Conservation (phyloP, 2,113 vertebrate species). For the Hypomesus transpacificus region DNA sequence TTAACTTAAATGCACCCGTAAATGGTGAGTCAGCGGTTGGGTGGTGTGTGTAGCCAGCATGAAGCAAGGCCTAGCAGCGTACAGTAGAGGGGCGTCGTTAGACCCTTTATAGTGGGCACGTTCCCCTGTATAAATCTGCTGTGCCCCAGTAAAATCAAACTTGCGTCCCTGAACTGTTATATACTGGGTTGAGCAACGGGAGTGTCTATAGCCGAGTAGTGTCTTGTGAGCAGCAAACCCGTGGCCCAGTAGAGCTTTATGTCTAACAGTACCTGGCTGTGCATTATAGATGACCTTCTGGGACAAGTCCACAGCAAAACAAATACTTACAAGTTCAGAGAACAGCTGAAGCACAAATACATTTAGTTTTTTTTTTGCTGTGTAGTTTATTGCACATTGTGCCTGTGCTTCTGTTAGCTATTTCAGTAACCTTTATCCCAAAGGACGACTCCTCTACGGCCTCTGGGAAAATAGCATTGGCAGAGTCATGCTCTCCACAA, state of each 20-base stretch:
- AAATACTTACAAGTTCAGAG: neutral
- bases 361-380: neutral
- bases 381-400: neutral
- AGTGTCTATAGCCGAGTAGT: too few species aligned
- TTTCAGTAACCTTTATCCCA: conserved; percentile 30
- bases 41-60: too few species aligned
- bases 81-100: too few species aligned
- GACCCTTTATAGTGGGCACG: too few species aligned
- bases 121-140: too few species aligned
- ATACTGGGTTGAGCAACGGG: too few species aligned
- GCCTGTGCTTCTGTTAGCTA: neutral
- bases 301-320: neutral
- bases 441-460: conserved; percentile 22
- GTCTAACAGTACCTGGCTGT: neutral
- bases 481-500: too few species aligned
- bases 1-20: neutral
- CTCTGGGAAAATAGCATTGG: neutral
- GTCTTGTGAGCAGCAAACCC: too few species aligned
- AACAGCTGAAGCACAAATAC: neutral
- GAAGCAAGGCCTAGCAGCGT: too few species aligned
- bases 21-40: conserved; percentile 49
- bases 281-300: conserved; percentile 4
- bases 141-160: too few species aligned
- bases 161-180: too few species aligned
- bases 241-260: too few species aligned